These are phyloP conservation scores for Orthosia gracilis DNA, from an alignment of 2,888 invertebrate species.

Conservation along the genomic window DNA sequence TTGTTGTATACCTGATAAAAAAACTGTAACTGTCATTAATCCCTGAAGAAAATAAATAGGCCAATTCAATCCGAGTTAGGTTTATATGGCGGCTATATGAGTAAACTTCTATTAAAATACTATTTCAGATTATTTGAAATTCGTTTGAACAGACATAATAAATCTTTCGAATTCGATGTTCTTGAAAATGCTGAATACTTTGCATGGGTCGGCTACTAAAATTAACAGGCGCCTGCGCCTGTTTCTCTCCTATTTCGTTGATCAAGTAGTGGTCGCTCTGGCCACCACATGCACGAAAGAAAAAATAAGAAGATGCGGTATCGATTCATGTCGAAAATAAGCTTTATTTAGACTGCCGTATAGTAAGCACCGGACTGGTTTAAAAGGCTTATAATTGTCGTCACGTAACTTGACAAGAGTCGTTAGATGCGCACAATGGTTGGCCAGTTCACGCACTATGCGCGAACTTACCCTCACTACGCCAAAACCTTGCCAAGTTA, in stretches of 20 bases:
- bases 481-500: no score
- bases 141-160: constrained; percentile 14
- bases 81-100: not conserved
- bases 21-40: not conserved
- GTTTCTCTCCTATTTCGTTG: not conserved
- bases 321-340: no score
- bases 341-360: no score
- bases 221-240: not conserved
- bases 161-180: constrained; percentile 15
- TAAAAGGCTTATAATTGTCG: not conserved
- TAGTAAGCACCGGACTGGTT: not conserved
- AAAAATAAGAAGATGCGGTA: no score
- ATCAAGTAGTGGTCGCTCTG: not conserved
- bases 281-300: no score
- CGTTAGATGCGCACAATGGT: no score
- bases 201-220: not conserved
- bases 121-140: not conserved
- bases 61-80: not conserved
- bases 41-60: not conserved
- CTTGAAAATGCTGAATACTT: constrained; percentile 38
- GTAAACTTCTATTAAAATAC: not conserved
- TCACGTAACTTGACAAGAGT: no score
- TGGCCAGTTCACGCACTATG: no score
- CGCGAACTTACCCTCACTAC: no score
- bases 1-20: not conserved